Conservation (phyloP, 2,113 vertebrate species). For the Mesembrinibis cayennensis region DNA sequence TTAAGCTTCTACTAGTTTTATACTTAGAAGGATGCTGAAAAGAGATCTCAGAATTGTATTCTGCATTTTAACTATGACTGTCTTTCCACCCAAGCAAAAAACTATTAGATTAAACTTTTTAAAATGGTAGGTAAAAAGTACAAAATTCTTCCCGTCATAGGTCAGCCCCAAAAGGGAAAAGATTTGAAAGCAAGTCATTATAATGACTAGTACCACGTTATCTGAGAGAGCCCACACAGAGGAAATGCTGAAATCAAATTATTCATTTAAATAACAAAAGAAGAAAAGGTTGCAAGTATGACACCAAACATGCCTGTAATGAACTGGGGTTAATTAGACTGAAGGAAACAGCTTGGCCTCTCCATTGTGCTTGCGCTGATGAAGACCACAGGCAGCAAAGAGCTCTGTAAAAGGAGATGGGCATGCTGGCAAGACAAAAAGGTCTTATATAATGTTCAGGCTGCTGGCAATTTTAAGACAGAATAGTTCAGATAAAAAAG, state of each 20-base stretch:
- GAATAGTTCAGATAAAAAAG: neutral
- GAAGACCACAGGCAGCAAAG: constrained; percentile 6
- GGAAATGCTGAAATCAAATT: neutral
- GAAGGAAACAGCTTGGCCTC: constrained; percentile 28
- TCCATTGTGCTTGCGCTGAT: constrained; percentile 8
- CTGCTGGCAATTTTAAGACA: constrained; percentile 41
- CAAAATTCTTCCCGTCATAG: neutral
- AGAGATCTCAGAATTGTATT: neutral
- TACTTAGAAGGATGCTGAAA: neutral
- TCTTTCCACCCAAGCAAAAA: neutral
- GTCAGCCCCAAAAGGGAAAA: neutral
- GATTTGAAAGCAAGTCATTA: neutral
- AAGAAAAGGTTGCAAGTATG: neutral
- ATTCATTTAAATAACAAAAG: constrained; percentile 35
- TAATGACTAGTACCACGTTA: neutral
- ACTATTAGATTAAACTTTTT: neutral
- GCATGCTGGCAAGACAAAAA: neutral
- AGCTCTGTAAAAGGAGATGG: neutral
- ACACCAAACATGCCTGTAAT: neutral
- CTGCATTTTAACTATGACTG: neutral
- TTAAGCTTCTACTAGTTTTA: neutral
- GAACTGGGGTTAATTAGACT: constrained; percentile 52
- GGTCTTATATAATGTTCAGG: constrained; percentile 2
- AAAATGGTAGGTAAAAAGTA: neutral
- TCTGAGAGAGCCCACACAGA: neutral